Percentiles rank a stretch among this genome's conserved stretches.
Evolutionary conservation across 2,113 vertebrate genomes (phyloP).

Genomic region (Macaca mulatta): DNA sequence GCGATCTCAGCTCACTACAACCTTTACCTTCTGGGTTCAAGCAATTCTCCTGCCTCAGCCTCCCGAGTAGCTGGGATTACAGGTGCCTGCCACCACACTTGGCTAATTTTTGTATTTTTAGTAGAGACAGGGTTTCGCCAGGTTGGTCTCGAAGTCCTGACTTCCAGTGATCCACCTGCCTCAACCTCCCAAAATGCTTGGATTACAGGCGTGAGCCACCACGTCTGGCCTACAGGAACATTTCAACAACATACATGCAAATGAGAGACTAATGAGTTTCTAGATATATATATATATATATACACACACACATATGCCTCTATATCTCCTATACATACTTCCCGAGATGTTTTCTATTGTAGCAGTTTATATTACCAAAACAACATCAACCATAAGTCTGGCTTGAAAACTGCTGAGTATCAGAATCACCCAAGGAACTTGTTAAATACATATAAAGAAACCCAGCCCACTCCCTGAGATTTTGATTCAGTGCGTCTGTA

Average conservation of each 20-base stretch:
- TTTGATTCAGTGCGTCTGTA: slow-evolving; percentile 16
- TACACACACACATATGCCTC: neutral
- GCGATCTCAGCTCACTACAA: no score
- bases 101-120: no score
- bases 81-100: no score
- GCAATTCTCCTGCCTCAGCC: no score
- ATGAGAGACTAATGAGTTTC: neutral
- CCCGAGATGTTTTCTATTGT: neutral
- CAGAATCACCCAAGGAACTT: neutral
- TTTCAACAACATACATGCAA: slow-evolving; percentile 18
- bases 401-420: neutral
- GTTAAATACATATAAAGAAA: neutral
- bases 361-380: neutral
- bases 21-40: no score
- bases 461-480: neutral
- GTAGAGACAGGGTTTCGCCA: no score
- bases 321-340: neutral
- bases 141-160: no score
- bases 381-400: neutral
- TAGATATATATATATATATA: neutral
- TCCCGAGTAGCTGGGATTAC: no score
- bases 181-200: no score
- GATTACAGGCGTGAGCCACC: no score
- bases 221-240: neutral
- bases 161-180: no score